phyloP scores from a whole-genome alignment of 2,888 invertebrate species.

The Imbricaverruca yamaguchii region DNA sequence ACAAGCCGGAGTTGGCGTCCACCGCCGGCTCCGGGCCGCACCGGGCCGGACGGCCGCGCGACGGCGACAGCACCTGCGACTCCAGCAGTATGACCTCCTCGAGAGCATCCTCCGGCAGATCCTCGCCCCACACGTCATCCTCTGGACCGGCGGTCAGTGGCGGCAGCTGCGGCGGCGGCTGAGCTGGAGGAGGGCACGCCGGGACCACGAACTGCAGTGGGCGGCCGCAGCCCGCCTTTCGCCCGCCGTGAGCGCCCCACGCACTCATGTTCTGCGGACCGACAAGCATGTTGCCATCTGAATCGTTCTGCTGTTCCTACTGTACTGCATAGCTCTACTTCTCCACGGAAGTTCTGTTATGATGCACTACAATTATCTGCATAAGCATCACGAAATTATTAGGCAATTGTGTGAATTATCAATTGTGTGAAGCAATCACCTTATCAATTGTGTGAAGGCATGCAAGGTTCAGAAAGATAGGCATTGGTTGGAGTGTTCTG shows the following conservation, averaged over 20 bases:
- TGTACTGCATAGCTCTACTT: too few species aligned
- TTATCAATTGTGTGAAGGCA: too few species aligned
- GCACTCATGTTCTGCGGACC: neutral
- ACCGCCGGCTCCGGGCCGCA: neutral
- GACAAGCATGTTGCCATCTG: too few species aligned
- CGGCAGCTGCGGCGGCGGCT: neutral
- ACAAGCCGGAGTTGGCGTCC: neutral
- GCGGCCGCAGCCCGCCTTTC: neutral
- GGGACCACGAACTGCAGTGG: neutral
- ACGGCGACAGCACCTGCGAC: neutral
- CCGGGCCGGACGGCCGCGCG: too few species aligned
- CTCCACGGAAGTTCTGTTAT: too few species aligned
- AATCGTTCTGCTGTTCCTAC: too few species aligned
- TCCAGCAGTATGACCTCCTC: constrained; percentile 22
- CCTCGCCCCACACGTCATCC: constrained; percentile 20
- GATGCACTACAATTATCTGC: too few species aligned
- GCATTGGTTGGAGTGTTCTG: too few species aligned
- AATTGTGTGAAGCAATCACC: too few species aligned
- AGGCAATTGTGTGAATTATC: too few species aligned
- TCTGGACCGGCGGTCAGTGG: neutral
- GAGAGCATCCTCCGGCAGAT: neutral
- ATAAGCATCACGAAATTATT: too few species aligned
- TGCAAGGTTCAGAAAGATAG: too few species aligned
- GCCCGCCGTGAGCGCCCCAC: neutral
- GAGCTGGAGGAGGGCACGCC: neutral